Conservation (phyloP, 2,797 vertebrate species). For the Yasuhikotakia modesta region DNA sequence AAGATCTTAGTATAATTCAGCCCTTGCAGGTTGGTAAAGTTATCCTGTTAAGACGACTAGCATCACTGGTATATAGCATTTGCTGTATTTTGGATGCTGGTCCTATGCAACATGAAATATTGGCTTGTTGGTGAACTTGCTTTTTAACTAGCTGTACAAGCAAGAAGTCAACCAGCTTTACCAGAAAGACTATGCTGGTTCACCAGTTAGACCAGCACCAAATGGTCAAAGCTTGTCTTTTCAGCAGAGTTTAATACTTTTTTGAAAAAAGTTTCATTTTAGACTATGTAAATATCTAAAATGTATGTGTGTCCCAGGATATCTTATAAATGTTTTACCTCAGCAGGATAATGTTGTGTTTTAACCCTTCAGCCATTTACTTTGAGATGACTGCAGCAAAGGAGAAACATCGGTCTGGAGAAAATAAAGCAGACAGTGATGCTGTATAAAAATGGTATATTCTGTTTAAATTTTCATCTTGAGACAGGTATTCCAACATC, state of each 20-base stretch:
- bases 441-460: background rate
- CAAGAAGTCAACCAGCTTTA: no score
- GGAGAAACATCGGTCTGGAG: conserved; percentile 12
- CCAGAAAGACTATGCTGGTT: no score
- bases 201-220: no score
- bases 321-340: conserved; percentile 1
- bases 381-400: conserved; percentile 6
- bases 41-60: no score
- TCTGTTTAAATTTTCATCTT: conserved; percentile 20
- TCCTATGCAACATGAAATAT: no score
- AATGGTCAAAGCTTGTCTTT: no score
- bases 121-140: no score
- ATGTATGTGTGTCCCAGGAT: background rate
- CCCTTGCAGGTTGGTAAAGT: background rate
- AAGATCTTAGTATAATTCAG: background rate
- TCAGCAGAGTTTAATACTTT: background rate
- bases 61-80: no score
- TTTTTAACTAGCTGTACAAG: no score
- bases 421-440: background rate
- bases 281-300: background rate
- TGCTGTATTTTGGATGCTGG: no score
- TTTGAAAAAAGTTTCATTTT: conserved; percentile 2
- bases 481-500: conserved; percentile 3
- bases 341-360: background rate
- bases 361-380: background rate